These are phyloP conservation scores for Eulemur coronatus DNA, from an alignment of 2,797 vertebrate genomes.

Conservation along the genomic window DNA sequence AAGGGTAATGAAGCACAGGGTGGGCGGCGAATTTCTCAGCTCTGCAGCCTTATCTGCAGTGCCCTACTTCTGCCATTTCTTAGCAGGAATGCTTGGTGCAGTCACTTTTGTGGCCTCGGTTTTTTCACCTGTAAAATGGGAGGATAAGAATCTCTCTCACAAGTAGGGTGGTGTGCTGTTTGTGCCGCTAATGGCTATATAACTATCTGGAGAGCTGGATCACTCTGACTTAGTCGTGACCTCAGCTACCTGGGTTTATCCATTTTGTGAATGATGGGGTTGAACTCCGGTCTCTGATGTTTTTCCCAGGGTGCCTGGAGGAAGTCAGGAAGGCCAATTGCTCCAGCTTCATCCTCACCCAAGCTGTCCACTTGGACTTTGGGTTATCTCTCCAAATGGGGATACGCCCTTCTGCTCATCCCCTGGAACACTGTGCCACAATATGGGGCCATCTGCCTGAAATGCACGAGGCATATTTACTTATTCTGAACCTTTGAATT, in stretches of 20 bases:
- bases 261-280: background rate
- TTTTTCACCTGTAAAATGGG: background rate
- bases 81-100: accelerated
- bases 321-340: background rate
- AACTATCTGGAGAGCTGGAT: background rate
- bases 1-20: accelerated
- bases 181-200: background rate
- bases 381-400: background rate
- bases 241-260: background rate
- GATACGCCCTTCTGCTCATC: accelerated
- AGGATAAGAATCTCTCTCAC: background rate
- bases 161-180: accelerated
- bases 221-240: background rate
- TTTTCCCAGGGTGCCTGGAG: background rate
- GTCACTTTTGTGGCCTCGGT: background rate
- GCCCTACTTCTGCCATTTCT: accelerated
- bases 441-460: accelerated
- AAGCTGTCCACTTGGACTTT: background rate
- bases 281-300: background rate
- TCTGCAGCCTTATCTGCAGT: accelerated
- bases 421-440: accelerated
- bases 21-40: accelerated
- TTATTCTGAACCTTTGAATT: background rate
- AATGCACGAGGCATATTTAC: accelerated
- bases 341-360: background rate